Evolutionary conservation across 2,797 vertebrate genomes (phyloP).

Genomic region (Psittacula echo): DNA sequence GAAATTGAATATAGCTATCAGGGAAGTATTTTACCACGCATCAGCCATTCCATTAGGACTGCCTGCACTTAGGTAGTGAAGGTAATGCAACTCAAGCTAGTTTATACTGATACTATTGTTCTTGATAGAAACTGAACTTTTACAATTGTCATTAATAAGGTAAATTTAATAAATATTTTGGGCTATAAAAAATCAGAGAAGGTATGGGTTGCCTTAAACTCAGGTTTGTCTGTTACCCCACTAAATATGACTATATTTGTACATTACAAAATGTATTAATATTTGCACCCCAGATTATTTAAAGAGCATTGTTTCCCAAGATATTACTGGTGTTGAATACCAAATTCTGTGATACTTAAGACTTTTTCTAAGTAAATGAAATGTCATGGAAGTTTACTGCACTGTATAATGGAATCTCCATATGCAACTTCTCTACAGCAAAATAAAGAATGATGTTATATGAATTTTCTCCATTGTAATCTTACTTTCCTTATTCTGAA

Average conservation of each 20-base stretch:
- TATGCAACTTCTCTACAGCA: neutral
- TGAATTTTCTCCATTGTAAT: neutral
- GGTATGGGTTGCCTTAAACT: neutral
- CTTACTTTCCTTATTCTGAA: slow-evolving; percentile 7
- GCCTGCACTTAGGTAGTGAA: neutral
- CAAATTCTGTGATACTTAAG: neutral
- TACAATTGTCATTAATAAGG: neutral
- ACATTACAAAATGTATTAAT: neutral
- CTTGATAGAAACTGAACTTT: neutral
- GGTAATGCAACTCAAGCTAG: neutral
- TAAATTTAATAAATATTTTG: neutral
- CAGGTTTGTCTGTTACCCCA: neutral
- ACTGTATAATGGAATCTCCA: neutral
- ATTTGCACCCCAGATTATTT: neutral
- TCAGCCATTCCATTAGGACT: neutral
- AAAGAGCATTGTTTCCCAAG: neutral
- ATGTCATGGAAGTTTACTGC: slow-evolving; percentile 18
- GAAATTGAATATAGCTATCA: neutral
- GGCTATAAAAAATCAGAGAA: neutral
- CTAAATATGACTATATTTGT: neutral
- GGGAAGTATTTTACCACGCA: neutral
- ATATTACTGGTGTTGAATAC: neutral
- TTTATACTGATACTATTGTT: neutral
- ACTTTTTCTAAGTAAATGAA: neutral
- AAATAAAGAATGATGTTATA: neutral